A percentile compares a stretch with the other conserved stretches of the same genome.
Evolutionary conservation across 2,113 vertebrate genomes (phyloP).

Genomic region (Willisornis vidua): DNA sequence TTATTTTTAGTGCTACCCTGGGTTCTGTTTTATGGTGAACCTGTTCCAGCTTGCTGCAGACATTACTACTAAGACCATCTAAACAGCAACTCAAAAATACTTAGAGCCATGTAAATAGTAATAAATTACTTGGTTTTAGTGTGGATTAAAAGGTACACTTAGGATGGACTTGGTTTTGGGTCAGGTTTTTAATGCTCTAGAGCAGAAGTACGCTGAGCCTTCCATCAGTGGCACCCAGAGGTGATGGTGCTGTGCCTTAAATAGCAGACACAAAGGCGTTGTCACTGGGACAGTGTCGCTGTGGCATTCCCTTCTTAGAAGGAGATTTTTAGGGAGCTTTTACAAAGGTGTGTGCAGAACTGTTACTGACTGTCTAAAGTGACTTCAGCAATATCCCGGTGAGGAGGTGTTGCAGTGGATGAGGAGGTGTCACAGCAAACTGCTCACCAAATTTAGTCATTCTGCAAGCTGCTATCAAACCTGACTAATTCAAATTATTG

Average conservation of each 20-base stretch:
- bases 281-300: not conserved
- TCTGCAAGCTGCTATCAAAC: not conserved
- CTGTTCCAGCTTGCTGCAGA: conserved; percentile 3
- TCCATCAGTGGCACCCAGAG: not conserved
- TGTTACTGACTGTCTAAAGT: not conserved
- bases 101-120: not conserved
- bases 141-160: not conserved
- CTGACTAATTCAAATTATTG: not conserved
- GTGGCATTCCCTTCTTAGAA: not conserved
- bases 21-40: not conserved
- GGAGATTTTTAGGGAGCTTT: not conserved
- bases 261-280: not conserved
- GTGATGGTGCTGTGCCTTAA: not conserved
- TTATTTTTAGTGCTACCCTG: conserved; percentile 40
- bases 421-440: not conserved
- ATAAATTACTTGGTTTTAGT: not conserved
- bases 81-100: not conserved
- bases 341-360: not conserved
- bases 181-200: not conserved
- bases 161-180: not conserved
- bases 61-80: not conserved
- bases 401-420: not conserved
- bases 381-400: not conserved
- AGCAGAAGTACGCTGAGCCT: not conserved
- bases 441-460: not conserved